Evolutionary conservation across 2,797 vertebrate species (phyloP), one percentile per base, ranked within the genome.

Genomic region (Epinephelus awoara): DNA sequence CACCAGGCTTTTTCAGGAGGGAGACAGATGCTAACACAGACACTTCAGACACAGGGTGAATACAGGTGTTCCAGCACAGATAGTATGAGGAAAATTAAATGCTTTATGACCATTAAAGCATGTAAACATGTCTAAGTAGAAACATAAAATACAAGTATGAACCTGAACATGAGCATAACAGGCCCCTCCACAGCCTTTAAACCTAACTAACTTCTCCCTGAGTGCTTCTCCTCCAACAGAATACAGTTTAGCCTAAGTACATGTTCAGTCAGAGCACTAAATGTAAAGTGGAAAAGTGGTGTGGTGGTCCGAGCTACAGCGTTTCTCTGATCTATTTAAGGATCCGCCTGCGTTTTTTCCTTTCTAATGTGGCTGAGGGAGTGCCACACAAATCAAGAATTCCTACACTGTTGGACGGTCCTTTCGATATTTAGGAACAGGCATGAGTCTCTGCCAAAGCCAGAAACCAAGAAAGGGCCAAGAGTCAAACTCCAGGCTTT

Each of bases 341-440:
- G 78, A 77, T 57, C 65, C 73, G 85, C 61, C 63, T 59, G 67
- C 25, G 38, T 65, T 62, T 67, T 72, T 75, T 74, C 64, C 68
- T 77, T 69, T 89, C 75, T 91, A 59, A 87, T 91, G 92, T 90
- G 92, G 92, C 80, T 3, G 27, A 85, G 90, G 86, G 89, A 90
- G 91, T 90, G 91, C 84, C 89, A 77, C 87, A 79, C 87, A 85
- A 85, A 89, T 77, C 3, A 15, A 77, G 44, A 74, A 85, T 88
- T 91, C 91, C 84, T 91, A 42, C 84, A 66, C 73, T 67, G 50
- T 73, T 38, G 80, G 79, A 85, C 61, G 12, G 74, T 77, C 72
- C 72, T 82, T 50, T 59, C 13, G 17, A 80, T 69, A 69, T 86
- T 86, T 83, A 67, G 79, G 77, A 85, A 81, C 67, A 52, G 69